A percentile compares a stretch with the other conserved stretches of the same genome.
Evolutionary conservation across 2,797 vertebrate genomes (phyloP).

Genomic region (Malurus splendens): DNA sequence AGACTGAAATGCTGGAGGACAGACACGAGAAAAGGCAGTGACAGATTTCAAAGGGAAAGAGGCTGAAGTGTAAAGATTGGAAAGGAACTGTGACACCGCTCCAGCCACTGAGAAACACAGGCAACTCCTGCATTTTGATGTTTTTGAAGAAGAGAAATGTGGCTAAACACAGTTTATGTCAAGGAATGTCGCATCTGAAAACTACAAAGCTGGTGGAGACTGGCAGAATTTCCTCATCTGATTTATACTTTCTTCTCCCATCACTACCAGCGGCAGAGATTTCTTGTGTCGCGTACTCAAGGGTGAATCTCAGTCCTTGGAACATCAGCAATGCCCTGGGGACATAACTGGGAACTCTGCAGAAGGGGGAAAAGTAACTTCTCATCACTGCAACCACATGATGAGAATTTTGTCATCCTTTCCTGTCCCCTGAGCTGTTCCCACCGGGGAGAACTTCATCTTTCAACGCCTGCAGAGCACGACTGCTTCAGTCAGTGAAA

Average conservation of each 20-base stretch:
- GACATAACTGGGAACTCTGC: neutral
- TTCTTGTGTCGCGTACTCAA: neutral
- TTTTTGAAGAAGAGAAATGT: neutral
- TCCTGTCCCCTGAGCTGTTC: neutral
- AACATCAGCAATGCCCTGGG: neutral
- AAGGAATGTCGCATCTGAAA: neutral
- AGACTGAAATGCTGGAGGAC: neutral
- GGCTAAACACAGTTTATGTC: neutral
- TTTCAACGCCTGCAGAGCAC: neutral
- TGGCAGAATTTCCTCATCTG: neutral
- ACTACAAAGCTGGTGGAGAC: neutral
- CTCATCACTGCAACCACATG: neutral
- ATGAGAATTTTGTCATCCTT: neutral
- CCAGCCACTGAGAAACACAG: neutral
- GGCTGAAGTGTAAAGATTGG: neutral
- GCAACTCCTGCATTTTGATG: neutral
- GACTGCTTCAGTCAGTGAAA: neutral
- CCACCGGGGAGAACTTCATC: neutral
- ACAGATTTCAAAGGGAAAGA: neutral
- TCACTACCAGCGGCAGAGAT: neutral
- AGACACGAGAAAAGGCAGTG: neutral
- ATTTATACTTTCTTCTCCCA: neutral
- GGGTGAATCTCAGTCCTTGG: neutral
- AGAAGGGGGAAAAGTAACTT: neutral
- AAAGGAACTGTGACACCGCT: neutral